phyloP scores from a whole-genome alignment of 2,113 vertebrate species.

The Gasterosteus aculeatus region DNA sequence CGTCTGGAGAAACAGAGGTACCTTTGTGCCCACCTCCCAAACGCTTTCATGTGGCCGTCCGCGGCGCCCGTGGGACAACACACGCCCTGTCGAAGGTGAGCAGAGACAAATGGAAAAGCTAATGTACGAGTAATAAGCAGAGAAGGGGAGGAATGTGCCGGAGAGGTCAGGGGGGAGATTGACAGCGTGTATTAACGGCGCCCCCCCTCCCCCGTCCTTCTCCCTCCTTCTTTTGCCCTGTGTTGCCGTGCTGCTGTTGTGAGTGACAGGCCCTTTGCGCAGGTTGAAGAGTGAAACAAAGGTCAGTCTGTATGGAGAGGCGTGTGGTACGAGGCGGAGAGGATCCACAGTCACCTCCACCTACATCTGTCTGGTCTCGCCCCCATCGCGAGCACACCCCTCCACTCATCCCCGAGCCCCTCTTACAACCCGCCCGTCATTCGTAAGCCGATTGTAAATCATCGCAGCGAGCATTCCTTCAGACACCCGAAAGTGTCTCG shows the following conservation, averaged over 20 bases:
- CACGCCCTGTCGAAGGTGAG: slow-evolving; percentile 56
- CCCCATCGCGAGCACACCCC: background rate
- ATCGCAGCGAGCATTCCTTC: slow-evolving; percentile 41
- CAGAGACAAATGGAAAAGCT: slow-evolving; percentile 73
- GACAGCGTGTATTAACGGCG: slow-evolving; percentile 63
- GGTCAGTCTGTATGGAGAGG: slow-evolving; percentile 49
- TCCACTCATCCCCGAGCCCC: slow-evolving; percentile 23
- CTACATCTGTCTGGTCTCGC: slow-evolving; percentile 59
- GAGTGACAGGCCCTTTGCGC: slow-evolving; percentile 46
- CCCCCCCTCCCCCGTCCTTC: slow-evolving; percentile 17
- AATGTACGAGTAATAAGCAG: slow-evolving; percentile 76
- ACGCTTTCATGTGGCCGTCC: slow-evolving; percentile 41
- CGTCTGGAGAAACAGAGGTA: slow-evolving; percentile 78
- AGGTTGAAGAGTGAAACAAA: slow-evolving; percentile 41
- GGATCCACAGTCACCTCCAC: slow-evolving; percentile 26
- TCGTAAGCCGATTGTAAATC: slow-evolving; percentile 53
- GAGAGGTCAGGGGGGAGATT: slow-evolving; percentile 57
- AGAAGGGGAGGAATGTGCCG: slow-evolving; percentile 65
- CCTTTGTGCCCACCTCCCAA: slow-evolving; percentile 73
- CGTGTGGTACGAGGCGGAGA: background rate
- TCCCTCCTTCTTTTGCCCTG: slow-evolving; percentile 19
- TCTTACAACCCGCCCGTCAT: slow-evolving; percentile 48
- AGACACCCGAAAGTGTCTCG: slow-evolving; percentile 52
- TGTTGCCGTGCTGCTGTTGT: slow-evolving; percentile 26
- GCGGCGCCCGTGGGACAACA: slow-evolving; percentile 59